Base-by-base conservation (phyloP, 2,888 invertebrate species). In the Callyntrura sp. region DNA sequence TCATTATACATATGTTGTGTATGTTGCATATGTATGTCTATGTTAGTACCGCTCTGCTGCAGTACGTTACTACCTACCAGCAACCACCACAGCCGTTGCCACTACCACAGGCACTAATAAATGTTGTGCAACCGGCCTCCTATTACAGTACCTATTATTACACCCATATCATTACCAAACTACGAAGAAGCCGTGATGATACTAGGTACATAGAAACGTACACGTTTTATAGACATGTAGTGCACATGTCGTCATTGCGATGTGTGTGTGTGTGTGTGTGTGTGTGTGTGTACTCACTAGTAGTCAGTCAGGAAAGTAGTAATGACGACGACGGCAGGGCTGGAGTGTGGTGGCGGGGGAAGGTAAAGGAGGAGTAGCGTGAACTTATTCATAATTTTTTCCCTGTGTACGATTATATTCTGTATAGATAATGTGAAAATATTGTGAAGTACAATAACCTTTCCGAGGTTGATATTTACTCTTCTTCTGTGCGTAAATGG, bases 401-500 rank as follows among this genome's bases (percentile, higher is more conserved):
- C 28, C 76, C 14, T 55, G 48, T 55, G 14, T n/a, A 25, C 55
- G 76, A 76, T 55, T 76, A 76, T 87, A 82, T 81, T 79, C 60
- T 87, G 73, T 68, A 87, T 81, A 86, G 85, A 86, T 86, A 86
- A 78, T 87, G 79, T 65, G 87, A 70, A 60, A 82, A 82, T 73
- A 57, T 70, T 81, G 48, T 62, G 62, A 83, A 88, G 88, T 88
- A 88, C 88, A 88, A 88, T 88, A 88, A 88, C 88, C 88, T 88
- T 83, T 87, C 51, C 55, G n/a, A 55, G 73, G 23, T 55, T 88
- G 88, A 57, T 88, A 88, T 88, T 88, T 88, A 83, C 88, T 83
- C 81, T 43, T n/a, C 51, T 17, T 45, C 35, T 51, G 62, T 79
- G 60, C 60, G 79, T 76, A 76, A 76, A 76, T 73, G 73, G 73